Percentiles rank a stretch among this genome's conserved stretches.
Evolutionary conservation across 2,888 invertebrate species (phyloP).

Genomic region (Ormyrus pomaceus): DNA sequence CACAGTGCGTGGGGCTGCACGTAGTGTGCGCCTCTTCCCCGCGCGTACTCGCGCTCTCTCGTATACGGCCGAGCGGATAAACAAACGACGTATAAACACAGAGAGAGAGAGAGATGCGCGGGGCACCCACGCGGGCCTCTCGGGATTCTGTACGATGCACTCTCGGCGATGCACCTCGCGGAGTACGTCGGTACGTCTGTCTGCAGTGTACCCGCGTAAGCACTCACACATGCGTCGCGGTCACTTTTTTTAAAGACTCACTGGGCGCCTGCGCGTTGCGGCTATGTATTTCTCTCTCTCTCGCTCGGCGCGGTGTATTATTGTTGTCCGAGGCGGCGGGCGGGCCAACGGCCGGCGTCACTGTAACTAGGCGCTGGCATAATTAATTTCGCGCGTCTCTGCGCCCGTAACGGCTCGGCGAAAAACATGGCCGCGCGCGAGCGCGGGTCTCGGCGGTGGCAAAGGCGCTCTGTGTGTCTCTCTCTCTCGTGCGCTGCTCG

Average conservation of each 20-base stretch:
- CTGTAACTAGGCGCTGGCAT: background rate
- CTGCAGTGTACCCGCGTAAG: too few species aligned
- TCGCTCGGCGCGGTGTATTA: background rate
- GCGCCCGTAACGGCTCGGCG: background rate
- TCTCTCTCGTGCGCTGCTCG: slow-evolving; percentile 20
- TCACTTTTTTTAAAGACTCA: slow-evolving; percentile 2
- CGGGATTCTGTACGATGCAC: too few species aligned
- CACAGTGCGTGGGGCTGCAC: background rate
- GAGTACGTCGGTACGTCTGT: too few species aligned
- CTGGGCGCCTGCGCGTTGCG: background rate
- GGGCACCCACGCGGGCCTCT: background rate
- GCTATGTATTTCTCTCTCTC: background rate
- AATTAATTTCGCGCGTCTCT: slow-evolving; percentile 6
- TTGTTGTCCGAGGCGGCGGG: background rate
- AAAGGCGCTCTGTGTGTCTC: slow-evolving; percentile 16
- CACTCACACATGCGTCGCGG: too few species aligned
- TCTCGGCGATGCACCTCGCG: too few species aligned
- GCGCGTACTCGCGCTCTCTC: background rate
- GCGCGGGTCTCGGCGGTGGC: background rate
- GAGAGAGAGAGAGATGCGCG: background rate
- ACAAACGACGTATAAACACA: background rate
- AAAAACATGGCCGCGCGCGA: background rate
- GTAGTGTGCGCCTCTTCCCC: background rate
- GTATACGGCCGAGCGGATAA: background rate
- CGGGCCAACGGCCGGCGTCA: background rate